Conservation (phyloP, 2,797 vertebrate genomes). For the Paedocypris micromegethes region DNA sequence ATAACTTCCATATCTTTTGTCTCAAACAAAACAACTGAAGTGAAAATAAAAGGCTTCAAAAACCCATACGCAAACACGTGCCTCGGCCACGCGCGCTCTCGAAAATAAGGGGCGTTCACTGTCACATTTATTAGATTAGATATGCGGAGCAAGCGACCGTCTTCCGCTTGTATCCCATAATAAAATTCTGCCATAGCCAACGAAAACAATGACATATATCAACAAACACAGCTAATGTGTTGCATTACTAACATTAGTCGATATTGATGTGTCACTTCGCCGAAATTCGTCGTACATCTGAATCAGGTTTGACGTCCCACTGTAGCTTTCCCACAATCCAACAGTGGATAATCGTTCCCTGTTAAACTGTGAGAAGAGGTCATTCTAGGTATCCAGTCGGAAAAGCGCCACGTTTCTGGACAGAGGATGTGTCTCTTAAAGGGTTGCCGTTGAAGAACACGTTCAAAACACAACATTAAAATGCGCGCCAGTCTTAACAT, state of each 20-base stretch:
- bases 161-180: slow-evolving; percentile 7
- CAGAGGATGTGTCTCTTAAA: not conserved
- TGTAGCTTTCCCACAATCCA: no score
- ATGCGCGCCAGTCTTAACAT: slow-evolving; percentile 1
- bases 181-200: not conserved
- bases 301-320: no score
- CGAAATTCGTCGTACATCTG: no score
- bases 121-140: slow-evolving; percentile 29
- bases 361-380: no score
- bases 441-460: slow-evolving; percentile 6
- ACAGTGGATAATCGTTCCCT: no score
- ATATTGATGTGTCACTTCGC: no score
- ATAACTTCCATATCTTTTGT: no score
- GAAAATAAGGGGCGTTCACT: not conserved
- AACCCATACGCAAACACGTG: slow-evolving; percentile 22
- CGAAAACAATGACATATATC: slow-evolving; percentile 6
- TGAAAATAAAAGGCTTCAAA: not conserved
- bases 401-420: not conserved
- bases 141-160: slow-evolving; percentile 2
- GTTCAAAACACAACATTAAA: not conserved
- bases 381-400: not conserved
- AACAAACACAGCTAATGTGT: not conserved
- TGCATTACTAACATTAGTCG: no score
- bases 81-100: not conserved
- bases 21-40: not conserved